phyloP scores from a whole-genome alignment of 1,140 invertebrate genomes.

The Ladona fulva region DNA sequence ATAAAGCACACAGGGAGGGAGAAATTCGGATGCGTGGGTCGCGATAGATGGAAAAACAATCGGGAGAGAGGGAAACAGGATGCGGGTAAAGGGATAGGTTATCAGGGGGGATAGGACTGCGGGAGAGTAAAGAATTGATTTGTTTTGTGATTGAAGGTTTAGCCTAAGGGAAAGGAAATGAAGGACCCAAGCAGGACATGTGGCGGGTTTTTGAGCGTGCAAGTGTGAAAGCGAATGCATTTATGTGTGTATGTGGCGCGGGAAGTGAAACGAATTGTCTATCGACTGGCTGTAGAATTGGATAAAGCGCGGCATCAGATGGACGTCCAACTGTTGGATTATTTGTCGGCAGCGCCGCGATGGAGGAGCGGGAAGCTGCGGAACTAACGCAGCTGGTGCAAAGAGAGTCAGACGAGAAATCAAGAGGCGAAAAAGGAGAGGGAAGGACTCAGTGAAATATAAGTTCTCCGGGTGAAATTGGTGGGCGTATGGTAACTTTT shows the following conservation, averaged over 20 bases:
- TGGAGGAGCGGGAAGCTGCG: neutral
- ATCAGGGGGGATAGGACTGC: neutral
- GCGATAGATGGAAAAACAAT: neutral
- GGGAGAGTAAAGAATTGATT: neutral
- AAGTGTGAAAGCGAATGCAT: neutral
- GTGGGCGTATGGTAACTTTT: too few relatives aligned
- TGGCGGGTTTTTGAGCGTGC: too few relatives aligned
- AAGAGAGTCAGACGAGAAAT: neutral
- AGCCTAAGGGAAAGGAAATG: neutral
- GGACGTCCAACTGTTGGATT: slow-evolving; percentile 3
- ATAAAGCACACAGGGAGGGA: neutral
- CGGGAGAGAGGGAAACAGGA: neutral
- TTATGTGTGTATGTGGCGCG: neutral
- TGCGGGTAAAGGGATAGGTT: neutral
- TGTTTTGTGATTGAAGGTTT: neutral
- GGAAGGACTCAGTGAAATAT: too few relatives aligned
- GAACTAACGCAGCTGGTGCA: neutral
- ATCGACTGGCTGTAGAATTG: neutral
- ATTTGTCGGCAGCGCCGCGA: neutral
- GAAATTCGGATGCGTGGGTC: neutral
- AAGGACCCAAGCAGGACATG: too few relatives aligned
- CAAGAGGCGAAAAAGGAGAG: too few relatives aligned
- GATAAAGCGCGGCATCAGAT: neutral
- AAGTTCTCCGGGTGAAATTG: too few relatives aligned
- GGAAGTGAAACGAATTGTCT: neutral